Evolutionary conservation across 2,888 invertebrate genomes (phyloP).

Genomic region (Marasmarcha lunaedactyla): DNA sequence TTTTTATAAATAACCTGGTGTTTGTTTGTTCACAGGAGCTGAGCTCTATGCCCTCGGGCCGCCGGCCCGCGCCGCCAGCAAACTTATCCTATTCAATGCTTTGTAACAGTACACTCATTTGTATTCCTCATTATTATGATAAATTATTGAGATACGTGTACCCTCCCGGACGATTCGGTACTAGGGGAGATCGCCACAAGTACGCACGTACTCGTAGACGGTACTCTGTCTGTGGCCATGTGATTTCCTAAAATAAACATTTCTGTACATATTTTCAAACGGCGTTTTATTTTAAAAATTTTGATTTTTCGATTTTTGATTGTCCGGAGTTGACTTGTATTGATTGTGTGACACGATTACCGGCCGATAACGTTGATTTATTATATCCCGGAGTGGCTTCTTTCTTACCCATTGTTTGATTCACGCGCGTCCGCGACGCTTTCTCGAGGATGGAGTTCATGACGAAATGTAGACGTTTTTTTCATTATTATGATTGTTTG

Average conservation of each 20-base stretch:
- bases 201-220: conserved; percentile 39
- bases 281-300: conserved; percentile 54
- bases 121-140: conserved; percentile 66
- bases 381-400: too few relatives aligned
- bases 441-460: too few relatives aligned
- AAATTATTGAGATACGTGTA: conserved; percentile 50
- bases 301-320: too few relatives aligned
- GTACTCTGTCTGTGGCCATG: conserved; percentile 48
- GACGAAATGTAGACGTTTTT: too few relatives aligned
- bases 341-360: conserved; percentile 1
- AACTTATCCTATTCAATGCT: conserved; percentile 64
- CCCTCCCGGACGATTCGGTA: conserved; percentile 48
- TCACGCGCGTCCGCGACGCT: too few relatives aligned
- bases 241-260: conserved; percentile 62
- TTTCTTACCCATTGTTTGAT: too few relatives aligned
- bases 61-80: conserved; percentile 16
- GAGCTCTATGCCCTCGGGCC: conserved; percentile 11
- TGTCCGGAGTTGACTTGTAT: conserved; percentile 6
- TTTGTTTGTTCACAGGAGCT: background rate
- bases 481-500: too few relatives aligned
- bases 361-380: too few relatives aligned
- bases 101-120: conserved; percentile 67
- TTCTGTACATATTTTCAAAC: conserved; percentile 67
- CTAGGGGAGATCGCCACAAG: conserved; percentile 40
- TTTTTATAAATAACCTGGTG: too few relatives aligned